Base-by-base conservation (phyloP, 1,140 invertebrate genomes). In the Aradophagus sp. region DNA sequence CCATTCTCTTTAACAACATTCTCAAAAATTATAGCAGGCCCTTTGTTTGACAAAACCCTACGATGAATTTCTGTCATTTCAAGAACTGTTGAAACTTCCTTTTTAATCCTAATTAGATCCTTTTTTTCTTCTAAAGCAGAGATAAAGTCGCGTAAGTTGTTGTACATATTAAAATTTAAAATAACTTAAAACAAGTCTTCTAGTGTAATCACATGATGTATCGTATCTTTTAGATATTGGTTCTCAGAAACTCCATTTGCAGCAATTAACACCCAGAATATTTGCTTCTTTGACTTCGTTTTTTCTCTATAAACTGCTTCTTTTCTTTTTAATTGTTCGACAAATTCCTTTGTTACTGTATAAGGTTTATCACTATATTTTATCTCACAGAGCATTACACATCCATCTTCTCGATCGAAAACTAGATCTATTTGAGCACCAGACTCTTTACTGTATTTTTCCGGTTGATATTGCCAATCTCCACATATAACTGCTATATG, bases 11-110 rank as follows among this genome's bases (percentile, higher is more conserved):
- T 42, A 19, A 50, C 14, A 31, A 35, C 45, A 50, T 61, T 61
- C 35, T 61, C 58, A 50, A 61, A 50, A 1, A 61, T 32, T 8
- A 61, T 34, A 2, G 58, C 58, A 27, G 58, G 58, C n/a, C 58
- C 45, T 35, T 61, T 61, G 26, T 39, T 41, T 39, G 34, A 31
- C 44, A 48, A 41, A 29, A 48, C 26, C 6, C 55, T 45, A 20
- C 34, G 41, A 16, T 48, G 44, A 39, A 59, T 48, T 41, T 59
- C 56, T 48, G 56, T 59, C 34, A 59, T 59, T 41, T 59, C 56
- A 31, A 59, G 44, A 39, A 59, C 34, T 15, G 56, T 39, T 41
- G 34, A 48, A 38, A 58, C 55, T 7, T 45, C 32, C 32, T 47
- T 34, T 34, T 47, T 45, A 47, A 58, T 47, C 31, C 42, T 45